Evolutionary conservation across 2,113 vertebrate species (phyloP), one percentile per base, ranked within the genome.

Genomic region (Cryptotis parvus): DNA sequence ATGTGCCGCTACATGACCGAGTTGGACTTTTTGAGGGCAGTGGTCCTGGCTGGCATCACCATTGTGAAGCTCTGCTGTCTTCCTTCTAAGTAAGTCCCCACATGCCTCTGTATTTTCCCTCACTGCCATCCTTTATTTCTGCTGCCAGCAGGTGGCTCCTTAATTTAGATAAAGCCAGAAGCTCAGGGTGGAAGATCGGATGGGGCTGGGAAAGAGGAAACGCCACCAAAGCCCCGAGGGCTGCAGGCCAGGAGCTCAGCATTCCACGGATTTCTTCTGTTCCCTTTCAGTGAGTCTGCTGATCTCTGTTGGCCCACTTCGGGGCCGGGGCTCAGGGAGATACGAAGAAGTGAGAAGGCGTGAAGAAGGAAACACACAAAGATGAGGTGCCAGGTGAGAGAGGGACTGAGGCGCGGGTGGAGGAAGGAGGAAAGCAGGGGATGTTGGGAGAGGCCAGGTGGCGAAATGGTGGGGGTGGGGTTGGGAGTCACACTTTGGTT

Each of bases 1-100:
- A 99, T 95, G 98, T 95, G 0, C 97, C 98, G 9, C 94, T 98
- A 31, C n/a, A n/a, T n/a, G n/a, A 98, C 93, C 0, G 94, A 98
- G 75, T 92, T 97, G 33, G 96, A 99, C 94, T 99, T 96, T 99
- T 99, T 5, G 88, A 98, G 94, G 99, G 98, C 89, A 99, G 98
- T 0, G 94, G 97, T 0, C 95, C 97, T 31, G 98, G 98, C 33
- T 20, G 98, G 98, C 7, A 95, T 99, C 92, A 96, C 97, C 92
- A 97, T 99, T 0, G 35, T 97, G 26, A 91, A 96, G 37, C 97
- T 99, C 76, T 98, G 98, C 95, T 98, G 98, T 65, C 97, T 99
- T 37, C 99, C 99, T n/a, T n/a, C 93, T 99, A 93, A 98, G 99
- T 99, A 92, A 94, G 96, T 1, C 33, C 84, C 33, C 9, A n/a